These are phyloP conservation scores for Cistogaster globosa DNA, from an alignment of 2,888 invertebrate species.

Conservation along the genomic window DNA sequence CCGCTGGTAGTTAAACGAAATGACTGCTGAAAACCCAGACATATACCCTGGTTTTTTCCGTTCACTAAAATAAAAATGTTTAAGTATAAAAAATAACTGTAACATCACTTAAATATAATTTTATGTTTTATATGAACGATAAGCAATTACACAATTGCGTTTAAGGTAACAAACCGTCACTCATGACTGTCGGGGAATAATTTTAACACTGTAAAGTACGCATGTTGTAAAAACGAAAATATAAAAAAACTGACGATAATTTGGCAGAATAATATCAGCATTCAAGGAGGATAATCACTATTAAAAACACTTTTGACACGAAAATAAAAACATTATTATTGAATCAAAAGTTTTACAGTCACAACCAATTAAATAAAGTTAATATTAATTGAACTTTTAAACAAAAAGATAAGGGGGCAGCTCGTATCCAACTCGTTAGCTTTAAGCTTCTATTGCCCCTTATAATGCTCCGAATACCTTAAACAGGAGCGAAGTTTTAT, in stretches of 20 bases:
- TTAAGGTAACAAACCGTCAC: constrained; percentile 47
- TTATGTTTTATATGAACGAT: constrained; percentile 40
- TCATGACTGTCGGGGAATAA: constrained; percentile 31
- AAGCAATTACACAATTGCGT: constrained; percentile 52
- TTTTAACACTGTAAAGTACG: constrained; percentile 14
- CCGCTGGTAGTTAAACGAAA: constrained; percentile 29
- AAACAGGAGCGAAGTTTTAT: too few relatives aligned
- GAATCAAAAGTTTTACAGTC: constrained; percentile 33
- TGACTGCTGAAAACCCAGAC: constrained; percentile 14
- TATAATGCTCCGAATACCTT: too few relatives aligned
- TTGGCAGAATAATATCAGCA: neutral
- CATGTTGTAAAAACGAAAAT: neutral
- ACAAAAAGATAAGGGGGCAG: too few relatives aligned
- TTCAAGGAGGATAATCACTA: constrained; percentile 37
- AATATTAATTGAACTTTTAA: too few relatives aligned
- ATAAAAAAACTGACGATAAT: constrained; percentile 21
- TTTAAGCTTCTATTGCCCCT: too few relatives aligned
- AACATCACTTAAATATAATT: constrained; percentile 58
- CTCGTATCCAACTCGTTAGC: too few relatives aligned
- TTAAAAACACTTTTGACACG: constrained; percentile 19
- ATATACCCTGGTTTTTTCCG: constrained; percentile 19
- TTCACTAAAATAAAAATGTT: constrained; percentile 10
- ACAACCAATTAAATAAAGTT: neutral
- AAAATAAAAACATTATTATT: constrained; percentile 40
- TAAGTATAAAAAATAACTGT: constrained; percentile 44